Evolutionary conservation across 2,113 vertebrate species (phyloP).

Genomic region (Suncus etruscus): DNA sequence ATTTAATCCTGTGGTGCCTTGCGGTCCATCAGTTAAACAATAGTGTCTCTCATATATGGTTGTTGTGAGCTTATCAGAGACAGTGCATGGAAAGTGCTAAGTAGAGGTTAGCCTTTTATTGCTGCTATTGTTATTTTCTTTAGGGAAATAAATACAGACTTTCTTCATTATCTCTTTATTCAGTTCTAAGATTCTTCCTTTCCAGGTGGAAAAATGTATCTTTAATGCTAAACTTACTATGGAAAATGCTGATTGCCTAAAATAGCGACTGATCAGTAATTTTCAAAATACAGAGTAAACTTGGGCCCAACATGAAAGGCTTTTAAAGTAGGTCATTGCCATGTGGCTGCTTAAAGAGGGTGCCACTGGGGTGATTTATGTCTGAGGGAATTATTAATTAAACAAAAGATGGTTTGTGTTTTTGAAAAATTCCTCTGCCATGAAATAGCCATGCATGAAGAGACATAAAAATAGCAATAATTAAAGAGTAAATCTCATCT

Average conservation of each 20-base stretch:
- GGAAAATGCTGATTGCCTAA: conserved; percentile 79
- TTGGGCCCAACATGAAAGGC: conserved; percentile 78
- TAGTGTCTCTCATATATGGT: not conserved
- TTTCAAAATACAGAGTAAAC: conserved; percentile 83
- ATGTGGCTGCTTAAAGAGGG: conserved; percentile 76
- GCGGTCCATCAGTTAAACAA: conserved; percentile 13
- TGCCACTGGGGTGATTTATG: conserved; percentile 80
- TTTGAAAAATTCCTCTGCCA: conserved; percentile 80
- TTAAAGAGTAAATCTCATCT: conserved; percentile 69
- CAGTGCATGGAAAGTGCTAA: not conserved
- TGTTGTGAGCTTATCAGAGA: not conserved
- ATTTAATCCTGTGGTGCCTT: not conserved
- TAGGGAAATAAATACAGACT: not conserved
- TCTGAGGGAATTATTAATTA: conserved; percentile 84
- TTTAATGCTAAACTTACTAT: conserved; percentile 66
- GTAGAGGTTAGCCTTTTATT: not conserved
- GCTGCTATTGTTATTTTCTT: conserved; percentile 25
- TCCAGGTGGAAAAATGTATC: conserved; percentile 71
- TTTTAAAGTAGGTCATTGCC: conserved; percentile 84
- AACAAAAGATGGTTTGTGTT: conserved; percentile 83
- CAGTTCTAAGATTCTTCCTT: conserved; percentile 58
- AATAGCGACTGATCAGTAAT: conserved; percentile 81
- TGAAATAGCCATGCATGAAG: conserved; percentile 54
- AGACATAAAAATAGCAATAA: conserved; percentile 66
- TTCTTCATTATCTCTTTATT: conserved; percentile 35